Base-by-base conservation (phyloP, 2,113 vertebrate species). In the Albula goreensis region DNA sequence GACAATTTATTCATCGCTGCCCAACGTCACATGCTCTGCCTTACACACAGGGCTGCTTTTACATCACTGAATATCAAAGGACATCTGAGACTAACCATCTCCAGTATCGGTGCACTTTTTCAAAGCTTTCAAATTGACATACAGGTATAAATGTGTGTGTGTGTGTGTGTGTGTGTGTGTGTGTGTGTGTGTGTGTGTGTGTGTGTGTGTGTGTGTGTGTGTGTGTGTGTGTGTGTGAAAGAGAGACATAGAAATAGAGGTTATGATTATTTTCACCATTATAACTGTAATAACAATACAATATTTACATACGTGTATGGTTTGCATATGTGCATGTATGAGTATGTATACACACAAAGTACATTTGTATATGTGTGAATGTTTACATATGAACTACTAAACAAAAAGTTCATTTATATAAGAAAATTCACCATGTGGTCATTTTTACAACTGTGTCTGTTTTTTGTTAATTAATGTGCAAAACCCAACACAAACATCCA, bases 181-280 rank as follows among this genome's bases (percentile, higher is more conserved):
- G 52, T 41, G 15, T 81, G 50, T 74, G 41, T 80, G 17, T n/a
- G 53, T 9, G 48, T n/a, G 22, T 70, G 10, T 41, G 50, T 53
- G 87, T 85, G 88, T 90, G 86, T 84, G 50, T 83, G 60, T 88
- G 66, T 63, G 52, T 60, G 41, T 80, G 83, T 51, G 31, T 87
- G 85, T 85, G 82, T 74, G 70, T 77, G 82, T 79, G 70, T 50
- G 49, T 86, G 31, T 56, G 70, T 19, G 11, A 83, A 5, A 84
- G 60, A 85, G 57, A 70, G 78, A 84, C 81, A 85, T 77, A 79
- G 85, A 89, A 22, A 87, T 66, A 87, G 66, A 49, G 86, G 50
- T 78, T 85, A 77, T 63, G 17, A 63, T 13, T 13, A 19, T 22
- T 13, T 19, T 94, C 88, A 93, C 91, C 92, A 91, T 90, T 90